A percentile compares a stretch with the other conserved stretches of the same genome.
These are phyloP conservation scores for Crocodylus rhombifer DNA, from an alignment of 2,797 vertebrate species.

Conservation along the genomic window DNA sequence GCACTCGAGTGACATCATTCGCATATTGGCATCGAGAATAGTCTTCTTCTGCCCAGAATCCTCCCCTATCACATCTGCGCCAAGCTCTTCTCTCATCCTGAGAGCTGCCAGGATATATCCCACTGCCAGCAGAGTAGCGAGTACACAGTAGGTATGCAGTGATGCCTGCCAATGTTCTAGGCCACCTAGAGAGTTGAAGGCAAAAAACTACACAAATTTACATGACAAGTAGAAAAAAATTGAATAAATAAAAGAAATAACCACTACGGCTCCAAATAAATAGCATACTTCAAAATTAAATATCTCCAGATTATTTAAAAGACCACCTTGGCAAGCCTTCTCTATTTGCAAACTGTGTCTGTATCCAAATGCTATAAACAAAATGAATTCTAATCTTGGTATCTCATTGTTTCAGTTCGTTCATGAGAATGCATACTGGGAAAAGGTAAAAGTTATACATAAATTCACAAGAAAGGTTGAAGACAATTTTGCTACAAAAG, in stretches of 20 bases:
- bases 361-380: constrained; percentile 40
- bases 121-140: constrained; percentile 86
- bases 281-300: constrained; percentile 36
- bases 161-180: constrained; percentile 94
- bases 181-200: constrained; percentile 87
- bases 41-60: constrained; percentile 94
- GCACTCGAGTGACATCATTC: constrained; percentile 94
- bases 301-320: constrained; percentile 43
- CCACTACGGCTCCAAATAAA: constrained; percentile 7
- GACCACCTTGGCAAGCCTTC: constrained; percentile 2
- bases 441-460: neutral
- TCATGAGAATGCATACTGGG: constrained; percentile 4
- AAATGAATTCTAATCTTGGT: constrained; percentile 17
- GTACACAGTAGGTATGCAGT: constrained; percentile 91
- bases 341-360: constrained; percentile 40
- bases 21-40: constrained; percentile 96
- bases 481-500: neutral
- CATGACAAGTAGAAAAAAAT: neutral
- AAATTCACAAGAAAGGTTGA: neutral
- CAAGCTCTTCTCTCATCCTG: constrained; percentile 91
- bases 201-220: constrained; percentile 29
- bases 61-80: constrained; percentile 90
- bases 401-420: neutral
- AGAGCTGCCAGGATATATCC: constrained; percentile 88
- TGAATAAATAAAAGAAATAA: constrained; percentile 58